A percentile compares a stretch with the other conserved stretches of the same genome.
Conservation (phyloP, 2,888 invertebrate genomes). For the Nasonovia ribisnigri region DNA sequence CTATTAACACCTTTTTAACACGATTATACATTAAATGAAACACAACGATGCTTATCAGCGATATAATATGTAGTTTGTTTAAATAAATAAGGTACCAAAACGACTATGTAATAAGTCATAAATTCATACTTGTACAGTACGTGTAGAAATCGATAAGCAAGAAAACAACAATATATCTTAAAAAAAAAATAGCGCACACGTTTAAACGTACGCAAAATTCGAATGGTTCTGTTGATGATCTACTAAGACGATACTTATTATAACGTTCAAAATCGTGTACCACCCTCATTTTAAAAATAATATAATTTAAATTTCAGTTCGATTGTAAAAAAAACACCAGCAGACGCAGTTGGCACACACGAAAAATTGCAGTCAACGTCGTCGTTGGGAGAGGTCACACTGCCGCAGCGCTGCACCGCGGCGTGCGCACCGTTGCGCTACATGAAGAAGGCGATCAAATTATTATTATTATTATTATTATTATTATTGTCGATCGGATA, state of each 20-base stretch:
- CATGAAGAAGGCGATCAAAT: not conserved
- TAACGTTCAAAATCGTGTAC: not conserved
- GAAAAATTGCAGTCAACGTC: not conserved
- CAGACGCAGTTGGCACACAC: constrained; percentile 2
- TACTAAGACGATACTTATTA: not conserved
- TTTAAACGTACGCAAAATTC: not conserved
- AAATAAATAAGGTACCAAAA: not conserved
- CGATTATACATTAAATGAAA: not conserved
- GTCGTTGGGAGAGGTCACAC: constrained; percentile 9
- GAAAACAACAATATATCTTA: not conserved
- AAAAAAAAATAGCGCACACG: not conserved
- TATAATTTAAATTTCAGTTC: not conserved
- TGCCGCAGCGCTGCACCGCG: not conserved
- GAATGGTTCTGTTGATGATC: not conserved
- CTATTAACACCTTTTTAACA: not conserved
- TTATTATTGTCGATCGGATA: too few relatives aligned
- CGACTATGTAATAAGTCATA: not conserved
- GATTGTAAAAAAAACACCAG: not conserved
- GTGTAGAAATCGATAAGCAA: not conserved
- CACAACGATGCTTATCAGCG: not conserved
- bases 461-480: not conserved
- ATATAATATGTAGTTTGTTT: not conserved
- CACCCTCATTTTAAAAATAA: not conserved
- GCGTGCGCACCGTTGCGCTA: not conserved
- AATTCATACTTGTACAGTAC: not conserved